Conservation (phyloP, 2,113 vertebrate genomes). For the Grallaria varia region DNA sequence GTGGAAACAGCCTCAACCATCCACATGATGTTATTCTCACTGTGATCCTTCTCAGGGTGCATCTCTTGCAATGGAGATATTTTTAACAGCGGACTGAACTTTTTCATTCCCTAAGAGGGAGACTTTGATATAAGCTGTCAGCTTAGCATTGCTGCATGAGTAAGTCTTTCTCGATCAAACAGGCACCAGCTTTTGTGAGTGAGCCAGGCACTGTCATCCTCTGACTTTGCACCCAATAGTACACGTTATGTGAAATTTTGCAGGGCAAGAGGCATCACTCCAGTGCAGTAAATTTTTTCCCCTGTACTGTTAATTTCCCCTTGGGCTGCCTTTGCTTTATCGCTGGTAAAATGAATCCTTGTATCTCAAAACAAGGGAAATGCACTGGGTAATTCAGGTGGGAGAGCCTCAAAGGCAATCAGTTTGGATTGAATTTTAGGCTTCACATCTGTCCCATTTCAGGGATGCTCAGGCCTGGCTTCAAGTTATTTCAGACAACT, state of each 20-base stretch:
- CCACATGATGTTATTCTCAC: background rate
- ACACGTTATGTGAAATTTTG: background rate
- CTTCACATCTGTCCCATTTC: background rate
- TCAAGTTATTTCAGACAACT: background rate
- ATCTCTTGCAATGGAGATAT: background rate
- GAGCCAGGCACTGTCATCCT: background rate
- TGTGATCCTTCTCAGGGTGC: background rate
- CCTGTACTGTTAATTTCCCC: background rate
- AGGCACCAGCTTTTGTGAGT: background rate
- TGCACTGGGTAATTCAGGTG: background rate
- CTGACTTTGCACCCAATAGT: background rate
- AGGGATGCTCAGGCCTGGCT: background rate
- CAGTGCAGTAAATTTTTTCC: background rate
- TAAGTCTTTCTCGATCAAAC: background rate
- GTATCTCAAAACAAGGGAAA: background rate
- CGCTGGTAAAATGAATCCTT: background rate
- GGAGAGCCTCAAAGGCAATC: background rate
- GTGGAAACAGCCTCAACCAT: background rate
- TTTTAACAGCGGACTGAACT: background rate
- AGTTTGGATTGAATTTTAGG: background rate
- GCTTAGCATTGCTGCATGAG: background rate
- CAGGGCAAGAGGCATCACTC: background rate
- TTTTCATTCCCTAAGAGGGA: accelerated
- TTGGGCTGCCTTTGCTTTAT: background rate
- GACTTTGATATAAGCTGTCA: background rate